phyloP scores from a whole-genome alignment of 2,888 invertebrate genomes.

The Allophyes oxyacanthae region DNA sequence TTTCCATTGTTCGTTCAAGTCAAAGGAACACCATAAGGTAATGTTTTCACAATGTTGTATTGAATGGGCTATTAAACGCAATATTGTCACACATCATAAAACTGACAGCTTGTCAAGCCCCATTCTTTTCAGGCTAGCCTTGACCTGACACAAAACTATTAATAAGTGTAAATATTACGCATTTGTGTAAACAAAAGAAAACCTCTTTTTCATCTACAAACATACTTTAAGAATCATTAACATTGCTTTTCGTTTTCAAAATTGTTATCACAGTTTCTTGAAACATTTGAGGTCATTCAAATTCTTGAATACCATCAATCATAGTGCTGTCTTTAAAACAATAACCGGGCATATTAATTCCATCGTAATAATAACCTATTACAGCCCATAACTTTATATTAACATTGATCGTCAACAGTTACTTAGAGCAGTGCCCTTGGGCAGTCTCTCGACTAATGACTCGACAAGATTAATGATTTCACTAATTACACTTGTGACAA shows the following conservation, averaged over 20 bases:
- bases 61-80: conserved; percentile 64
- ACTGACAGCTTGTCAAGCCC: conserved; percentile 58
- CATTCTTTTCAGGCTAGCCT: conserved; percentile 58
- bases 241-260: conserved; percentile 49
- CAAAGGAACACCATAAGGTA: conserved; percentile 43
- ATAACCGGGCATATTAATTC: conserved; percentile 82
- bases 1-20: conserved; percentile 20
- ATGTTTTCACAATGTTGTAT: conserved; percentile 58
- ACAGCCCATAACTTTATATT: conserved; percentile 79
- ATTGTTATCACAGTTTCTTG: conserved; percentile 38
- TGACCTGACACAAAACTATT: conserved; percentile 55
- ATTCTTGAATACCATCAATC: conserved; percentile 79
- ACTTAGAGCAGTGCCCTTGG: conserved; percentile 83
- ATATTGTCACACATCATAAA: conserved; percentile 60
- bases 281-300: conserved; percentile 44
- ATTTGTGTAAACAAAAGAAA: conserved; percentile 53
- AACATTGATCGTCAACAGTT: conserved; percentile 82
- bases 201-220: conserved; percentile 38
- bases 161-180: conserved; percentile 35
- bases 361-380: conserved; percentile 82
- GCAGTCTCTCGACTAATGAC: conserved; percentile 81
- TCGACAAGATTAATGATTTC: conserved; percentile 83
- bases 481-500: conserved; percentile 87
- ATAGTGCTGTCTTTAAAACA: conserved; percentile 84
- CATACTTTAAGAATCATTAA: conserved; percentile 51